Evolutionary conservation across 2,888 invertebrate genomes (phyloP), one percentile per base, ranked within the genome.

Genomic region (Argyra leucocephala): DNA sequence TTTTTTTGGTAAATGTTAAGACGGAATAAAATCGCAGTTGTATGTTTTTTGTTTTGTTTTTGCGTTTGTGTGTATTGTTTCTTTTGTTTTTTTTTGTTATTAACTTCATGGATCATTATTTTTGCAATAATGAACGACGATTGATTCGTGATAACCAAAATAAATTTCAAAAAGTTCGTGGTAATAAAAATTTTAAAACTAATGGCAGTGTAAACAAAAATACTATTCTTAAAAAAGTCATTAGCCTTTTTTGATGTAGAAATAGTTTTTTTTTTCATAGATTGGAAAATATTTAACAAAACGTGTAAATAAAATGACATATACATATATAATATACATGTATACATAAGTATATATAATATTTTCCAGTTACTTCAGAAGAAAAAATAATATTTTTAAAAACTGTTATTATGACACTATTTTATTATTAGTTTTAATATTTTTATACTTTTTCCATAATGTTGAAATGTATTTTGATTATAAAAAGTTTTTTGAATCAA

Each of bases 81-180:
- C 3, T 37, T 48, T 48, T 48, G 18, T 48, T 48, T 48, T 18
- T 48, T 18, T 15, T 48, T 48, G 31, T 31, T 48, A 5, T n/a
- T 48, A 15, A 18, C 48, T 48, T 48, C 48, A 48, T 48, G 48
- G 18, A 48, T 48, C 48, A 48, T 48, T 48, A 48, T 48, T 48
- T 48, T 48, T 48, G 48, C 48, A 48, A 48, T 48, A 48, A 48
- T 48, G 48, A 48, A 9, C 15, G 48, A 9, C 15, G 48, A 48
- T 48, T 48, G 48, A 48, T 48, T 48, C 48, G 48, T 48, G 48
- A 48, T 48, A 48, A 48, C 48, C 18, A 48, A n/a, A n/a, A 48
- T 48, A 48, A 48, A 48, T 18, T 18, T 18, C 48, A 48, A 18
- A 48, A 48, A 48, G 18, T 48, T 37, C 12, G 5, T 10, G 3